Conservation (phyloP, 2,113 vertebrate species). For the Oreocharis arfaki region DNA sequence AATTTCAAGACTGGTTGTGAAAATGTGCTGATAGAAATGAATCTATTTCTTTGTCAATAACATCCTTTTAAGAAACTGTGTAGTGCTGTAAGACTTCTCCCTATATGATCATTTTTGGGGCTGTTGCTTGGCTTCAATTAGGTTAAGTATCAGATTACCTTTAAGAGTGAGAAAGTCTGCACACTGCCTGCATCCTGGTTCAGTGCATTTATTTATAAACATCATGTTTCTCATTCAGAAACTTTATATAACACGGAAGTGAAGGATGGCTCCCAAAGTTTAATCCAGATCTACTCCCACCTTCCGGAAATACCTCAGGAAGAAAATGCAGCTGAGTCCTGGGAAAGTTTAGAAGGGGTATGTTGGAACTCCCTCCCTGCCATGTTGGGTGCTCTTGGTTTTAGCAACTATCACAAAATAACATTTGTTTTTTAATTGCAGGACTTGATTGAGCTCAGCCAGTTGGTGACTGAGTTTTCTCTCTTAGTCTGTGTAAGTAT, state of each 20-base stretch:
- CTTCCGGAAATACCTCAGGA: slow-evolving; percentile 87
- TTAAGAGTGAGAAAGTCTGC: neutral
- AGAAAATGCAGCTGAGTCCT: slow-evolving; percentile 90
- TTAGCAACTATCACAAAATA: neutral
- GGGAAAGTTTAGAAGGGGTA: slow-evolving; percentile 89
- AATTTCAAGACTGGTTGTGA: neutral
- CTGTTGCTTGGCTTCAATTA: neutral
- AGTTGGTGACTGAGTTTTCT: slow-evolving; percentile 89
- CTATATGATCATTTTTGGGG: neutral
- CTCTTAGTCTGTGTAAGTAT: slow-evolving; percentile 89
- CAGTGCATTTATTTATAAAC: neutral
- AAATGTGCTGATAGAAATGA: neutral
- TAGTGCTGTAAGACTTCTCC: neutral
- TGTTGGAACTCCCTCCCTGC: neutral
- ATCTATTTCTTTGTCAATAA: neutral
- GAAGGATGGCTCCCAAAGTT: slow-evolving; percentile 45
- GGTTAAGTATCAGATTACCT: neutral
- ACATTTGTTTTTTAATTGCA: slow-evolving; percentile 59
- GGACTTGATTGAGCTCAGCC: slow-evolving; percentile 87
- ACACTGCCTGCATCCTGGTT: neutral
- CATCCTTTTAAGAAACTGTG: neutral
- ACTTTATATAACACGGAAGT: neutral
- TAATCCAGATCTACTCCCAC: slow-evolving; percentile 72
- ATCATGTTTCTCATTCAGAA: slow-evolving; percentile 50
- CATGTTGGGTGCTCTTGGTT: neutral